Conservation (phyloP, 2,888 invertebrate species). For the Apamea anceps region DNA sequence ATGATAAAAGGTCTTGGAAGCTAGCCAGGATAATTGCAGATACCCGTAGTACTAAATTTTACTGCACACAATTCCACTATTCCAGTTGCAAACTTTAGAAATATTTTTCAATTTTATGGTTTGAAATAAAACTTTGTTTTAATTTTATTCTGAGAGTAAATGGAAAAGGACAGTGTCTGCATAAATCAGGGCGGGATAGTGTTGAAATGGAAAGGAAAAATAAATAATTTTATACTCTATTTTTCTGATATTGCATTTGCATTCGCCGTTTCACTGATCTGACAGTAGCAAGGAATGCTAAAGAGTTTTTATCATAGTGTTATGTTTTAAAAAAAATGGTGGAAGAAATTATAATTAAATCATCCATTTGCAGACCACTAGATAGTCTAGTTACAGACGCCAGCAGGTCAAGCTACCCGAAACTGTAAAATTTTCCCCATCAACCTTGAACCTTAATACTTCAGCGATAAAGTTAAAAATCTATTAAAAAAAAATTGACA, state of each 20-base stretch:
- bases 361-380: not conserved
- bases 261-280: slow-evolving; percentile 5
- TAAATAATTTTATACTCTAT: slow-evolving; percentile 4
- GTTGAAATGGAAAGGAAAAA: slow-evolving; percentile 10
- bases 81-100: slow-evolving; percentile 37
- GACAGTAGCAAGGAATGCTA: not conserved
- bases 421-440: too few relatives aligned
- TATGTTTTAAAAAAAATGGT: too few relatives aligned
- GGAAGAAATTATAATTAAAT: not conserved
- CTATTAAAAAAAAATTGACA: too few relatives aligned
- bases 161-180: not conserved
- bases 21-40: slow-evolving; percentile 20
- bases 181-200: slow-evolving; percentile 15
- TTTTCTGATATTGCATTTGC: slow-evolving; percentile 18
- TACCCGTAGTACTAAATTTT: slow-evolving; percentile 25
- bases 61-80: slow-evolving; percentile 21
- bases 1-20: slow-evolving; percentile 37
- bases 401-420: too few relatives aligned
- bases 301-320: too few relatives aligned
- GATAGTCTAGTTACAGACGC: not conserved
- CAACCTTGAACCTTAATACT: too few relatives aligned
- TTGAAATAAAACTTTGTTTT: slow-evolving; percentile 41
- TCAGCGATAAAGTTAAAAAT: too few relatives aligned
- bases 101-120: slow-evolving; percentile 51
- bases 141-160: slow-evolving; percentile 24